Base-by-base conservation (phyloP, 2,113 vertebrate species). In the Arvicanthis niloticus region DNA sequence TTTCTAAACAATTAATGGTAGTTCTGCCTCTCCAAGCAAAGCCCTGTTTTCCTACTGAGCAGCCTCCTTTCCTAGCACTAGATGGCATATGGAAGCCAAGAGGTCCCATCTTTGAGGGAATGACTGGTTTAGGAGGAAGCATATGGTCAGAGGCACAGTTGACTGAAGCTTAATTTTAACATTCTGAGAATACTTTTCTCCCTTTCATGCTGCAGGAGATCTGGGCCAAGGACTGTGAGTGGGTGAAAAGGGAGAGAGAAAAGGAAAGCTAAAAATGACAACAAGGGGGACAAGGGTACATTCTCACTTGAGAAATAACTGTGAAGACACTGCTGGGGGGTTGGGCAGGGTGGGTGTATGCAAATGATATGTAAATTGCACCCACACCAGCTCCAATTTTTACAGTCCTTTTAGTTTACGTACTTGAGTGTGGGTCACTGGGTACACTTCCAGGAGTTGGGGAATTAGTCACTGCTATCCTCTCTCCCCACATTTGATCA, bases 151-250 rank as follows among this genome's bases (percentile, higher is more conserved):
- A 93, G 85, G 92, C 56, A 53, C 86, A 94, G 60, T 91, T 87
- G 42, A 89, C 96, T 91, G 77, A 96, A 96, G 95, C 93, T 95
- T 97, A 88, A 97, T 97, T 97, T 96, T 97, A 95, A 95, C 91
- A 76, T 82, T 78, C 92, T 97, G 77, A 62, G 92, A 91, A 91
- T 97, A 92, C 45, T 65, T 96, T 77, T 82, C 65, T 82, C 42
- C 56, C 80, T 95, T 88, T 88, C 37, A 68, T 31, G n/a, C 89
- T 95, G 67, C 45, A 77, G 82, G 17, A 77, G 78, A 98, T 95
- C 91, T 96, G 89, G 94, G 95, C 96, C 96, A 96, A 97, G 78
- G 85, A 93, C 93, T 78, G 53, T 87, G 96, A 96, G 97, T 96
- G 97, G 96, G 96, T 94, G 97, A 96, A 82, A 73, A 95, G 82